phyloP scores from a whole-genome alignment of 2,888 invertebrate genomes.

The Apamea monoglypha region DNA sequence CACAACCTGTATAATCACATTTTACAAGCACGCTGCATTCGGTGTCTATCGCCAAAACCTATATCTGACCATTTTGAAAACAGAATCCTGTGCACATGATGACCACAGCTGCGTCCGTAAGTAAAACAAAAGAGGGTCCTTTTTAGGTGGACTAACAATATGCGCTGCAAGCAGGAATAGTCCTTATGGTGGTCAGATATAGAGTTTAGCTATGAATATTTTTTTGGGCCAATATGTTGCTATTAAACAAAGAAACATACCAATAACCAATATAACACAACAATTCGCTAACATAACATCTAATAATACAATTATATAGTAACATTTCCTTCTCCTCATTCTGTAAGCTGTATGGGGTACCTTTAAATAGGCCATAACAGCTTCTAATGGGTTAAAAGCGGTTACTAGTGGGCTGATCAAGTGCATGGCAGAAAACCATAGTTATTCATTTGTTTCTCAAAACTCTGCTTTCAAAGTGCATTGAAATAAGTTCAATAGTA shows the following conservation, averaged over 20 bases:
- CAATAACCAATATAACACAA: constrained; percentile 3
- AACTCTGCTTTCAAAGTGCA: constrained; percentile 39
- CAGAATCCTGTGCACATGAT: too few relatives aligned
- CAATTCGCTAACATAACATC: background rate
- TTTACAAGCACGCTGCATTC: background rate
- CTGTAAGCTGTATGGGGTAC: background rate
- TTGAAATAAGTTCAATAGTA: constrained; percentile 21
- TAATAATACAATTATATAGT: constrained; percentile 2
- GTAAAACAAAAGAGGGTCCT: too few relatives aligned
- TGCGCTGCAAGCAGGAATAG: too few relatives aligned
- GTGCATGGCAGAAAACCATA: background rate
- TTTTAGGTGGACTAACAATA: too few relatives aligned
- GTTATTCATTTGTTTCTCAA: background rate
- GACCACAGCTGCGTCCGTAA: too few relatives aligned
- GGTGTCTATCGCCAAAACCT: background rate
- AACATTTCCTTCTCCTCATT: background rate
- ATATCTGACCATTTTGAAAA: too few relatives aligned
- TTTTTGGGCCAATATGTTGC: background rate
- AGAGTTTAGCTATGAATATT: too few relatives aligned
- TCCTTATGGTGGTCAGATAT: too few relatives aligned
- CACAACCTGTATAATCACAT: background rate
- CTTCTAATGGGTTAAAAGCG: background rate
- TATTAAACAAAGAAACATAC: background rate
- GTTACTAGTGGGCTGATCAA: background rate
- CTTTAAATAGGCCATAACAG: constrained; percentile 2